Evolutionary conservation across 2,888 invertebrate species (phyloP).

Genomic region (Epsilonema sp.): DNA sequence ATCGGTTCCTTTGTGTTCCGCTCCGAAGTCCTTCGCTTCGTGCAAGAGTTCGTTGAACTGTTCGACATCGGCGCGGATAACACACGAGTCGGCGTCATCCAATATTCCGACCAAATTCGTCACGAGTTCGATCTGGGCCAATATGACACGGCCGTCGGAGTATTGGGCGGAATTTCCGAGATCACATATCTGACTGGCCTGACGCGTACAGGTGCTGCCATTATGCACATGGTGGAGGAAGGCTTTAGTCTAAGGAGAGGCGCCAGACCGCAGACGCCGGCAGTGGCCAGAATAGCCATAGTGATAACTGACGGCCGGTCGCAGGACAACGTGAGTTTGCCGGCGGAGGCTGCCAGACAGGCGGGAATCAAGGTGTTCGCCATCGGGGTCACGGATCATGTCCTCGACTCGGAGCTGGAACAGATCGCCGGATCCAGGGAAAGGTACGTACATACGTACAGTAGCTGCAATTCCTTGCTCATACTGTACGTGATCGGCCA

Average conservation of each 20-base stretch:
- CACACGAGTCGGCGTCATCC: constrained; percentile 26
- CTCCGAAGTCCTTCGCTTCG: constrained; percentile 16
- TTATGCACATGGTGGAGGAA: constrained; percentile 26
- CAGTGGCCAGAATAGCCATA: constrained; percentile 28
- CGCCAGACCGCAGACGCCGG: constrained; percentile 15
- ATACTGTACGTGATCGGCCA: no score
- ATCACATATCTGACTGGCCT: constrained; percentile 25
- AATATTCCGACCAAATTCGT: constrained; percentile 26
- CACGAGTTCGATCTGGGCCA: constrained; percentile 27
- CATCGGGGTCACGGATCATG: constrained; percentile 29
- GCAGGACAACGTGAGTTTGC: constrained; percentile 28
- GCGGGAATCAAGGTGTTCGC: constrained; percentile 28
- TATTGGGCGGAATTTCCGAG: constrained; percentile 3
- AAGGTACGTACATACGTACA: not conserved
- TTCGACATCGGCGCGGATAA: constrained; percentile 26
- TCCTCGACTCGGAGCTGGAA: constrained; percentile 25
- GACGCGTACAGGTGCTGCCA: constrained; percentile 26
- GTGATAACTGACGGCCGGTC: constrained; percentile 33
- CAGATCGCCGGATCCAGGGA: constrained; percentile 19
- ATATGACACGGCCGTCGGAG: constrained; percentile 11
- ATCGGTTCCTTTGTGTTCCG: constrained; percentile 27
- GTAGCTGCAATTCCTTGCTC: no score
- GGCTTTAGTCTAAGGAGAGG: constrained; percentile 19
- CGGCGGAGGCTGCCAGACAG: constrained; percentile 23
- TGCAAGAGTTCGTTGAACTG: constrained; percentile 24